Base-by-base conservation (phyloP, 2,888 invertebrate genomes). In the Melanargia galathea region DNA sequence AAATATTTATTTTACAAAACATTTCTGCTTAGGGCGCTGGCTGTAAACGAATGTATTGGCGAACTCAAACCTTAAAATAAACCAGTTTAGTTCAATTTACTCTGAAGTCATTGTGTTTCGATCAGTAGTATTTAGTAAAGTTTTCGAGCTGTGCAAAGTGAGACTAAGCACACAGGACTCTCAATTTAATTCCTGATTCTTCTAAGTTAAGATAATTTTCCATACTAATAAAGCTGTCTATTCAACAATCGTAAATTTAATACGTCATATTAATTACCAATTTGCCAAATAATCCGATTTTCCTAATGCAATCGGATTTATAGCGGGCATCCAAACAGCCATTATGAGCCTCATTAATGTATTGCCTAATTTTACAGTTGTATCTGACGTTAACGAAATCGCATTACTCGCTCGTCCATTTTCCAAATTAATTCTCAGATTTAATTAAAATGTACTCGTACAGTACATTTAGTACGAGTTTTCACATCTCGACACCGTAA, bases 351-450 rank as follows among this genome's bases (percentile, higher is more conserved):
- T 40, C 20, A 49, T 30, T 20, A 20, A 18, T 22, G 33, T 20
- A 38, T 33, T 35, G n/a, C 52, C 33, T 35, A 35, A 54, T 54
- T 54, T 54, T 35, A 33, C 52, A 35, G 13, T 7, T 22, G 35
- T 35, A 35, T 54, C 13, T 10, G 35, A 35, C 35, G 24, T 46
- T 46, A 40, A 40, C 55, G 24, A 30, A 30, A 30, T 30, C 8
- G 30, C 6, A 30, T 30, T 30, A 30, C 24, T 20, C 52, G 0
- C 20, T 35, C 52, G 18, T 33, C 35, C 52, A 22, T 54, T 54
- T 54, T 18, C 35, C 35, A 18, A 33, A 54, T 54, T 20, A 35
- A 54, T 54, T 35, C 35, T 54, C 52, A 20, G 22, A 35, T 54
- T 54, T 54, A 54, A 54, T 54, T 54, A 54, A 35, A n/a, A n/a